Percentiles rank a stretch among this genome's conserved stretches.
Conservation (phyloP, 2,113 vertebrate species). For the Cyphomyrus plagiostoma region DNA sequence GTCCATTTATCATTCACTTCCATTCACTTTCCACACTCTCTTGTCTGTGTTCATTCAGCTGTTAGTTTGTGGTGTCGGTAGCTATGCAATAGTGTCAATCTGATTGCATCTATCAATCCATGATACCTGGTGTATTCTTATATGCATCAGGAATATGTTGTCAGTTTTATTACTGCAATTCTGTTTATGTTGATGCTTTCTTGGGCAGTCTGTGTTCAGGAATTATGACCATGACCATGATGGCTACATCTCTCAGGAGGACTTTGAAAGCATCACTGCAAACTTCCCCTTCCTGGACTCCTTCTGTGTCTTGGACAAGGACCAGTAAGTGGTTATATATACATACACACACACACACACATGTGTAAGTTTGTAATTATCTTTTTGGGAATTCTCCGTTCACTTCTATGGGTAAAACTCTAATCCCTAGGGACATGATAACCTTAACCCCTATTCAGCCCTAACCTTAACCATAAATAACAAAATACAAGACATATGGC, state of each 20-base stretch:
- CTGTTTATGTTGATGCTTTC: constrained; percentile 24
- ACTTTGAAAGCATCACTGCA: constrained; percentile 92
- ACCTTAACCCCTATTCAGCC: too few species aligned
- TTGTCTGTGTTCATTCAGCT: not conserved
- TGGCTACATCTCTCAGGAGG: constrained; percentile 94
- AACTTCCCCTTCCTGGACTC: constrained; percentile 97
- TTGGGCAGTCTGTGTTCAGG: constrained; percentile 85
- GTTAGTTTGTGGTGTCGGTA: not conserved
- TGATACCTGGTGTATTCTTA: not conserved
- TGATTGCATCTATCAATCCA: not conserved
- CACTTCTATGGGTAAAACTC: too few species aligned
- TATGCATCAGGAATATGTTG: not conserved
- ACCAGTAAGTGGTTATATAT: constrained; percentile 76
- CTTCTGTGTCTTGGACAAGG: constrained; percentile 95
- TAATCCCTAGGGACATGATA: too few species aligned
- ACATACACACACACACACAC: not conserved
- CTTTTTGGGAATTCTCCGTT: too few species aligned
- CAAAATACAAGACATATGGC: too few species aligned
- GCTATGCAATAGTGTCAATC: not conserved
- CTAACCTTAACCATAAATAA: too few species aligned
- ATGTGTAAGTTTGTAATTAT: too few species aligned
- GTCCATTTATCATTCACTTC: not conserved
- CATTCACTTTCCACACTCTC: not conserved
- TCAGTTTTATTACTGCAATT: not conserved
- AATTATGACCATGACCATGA: constrained; percentile 95